Evolutionary conservation across 1,140 invertebrate species (phyloP).

Genomic region (Xylocopa sonorina): DNA sequence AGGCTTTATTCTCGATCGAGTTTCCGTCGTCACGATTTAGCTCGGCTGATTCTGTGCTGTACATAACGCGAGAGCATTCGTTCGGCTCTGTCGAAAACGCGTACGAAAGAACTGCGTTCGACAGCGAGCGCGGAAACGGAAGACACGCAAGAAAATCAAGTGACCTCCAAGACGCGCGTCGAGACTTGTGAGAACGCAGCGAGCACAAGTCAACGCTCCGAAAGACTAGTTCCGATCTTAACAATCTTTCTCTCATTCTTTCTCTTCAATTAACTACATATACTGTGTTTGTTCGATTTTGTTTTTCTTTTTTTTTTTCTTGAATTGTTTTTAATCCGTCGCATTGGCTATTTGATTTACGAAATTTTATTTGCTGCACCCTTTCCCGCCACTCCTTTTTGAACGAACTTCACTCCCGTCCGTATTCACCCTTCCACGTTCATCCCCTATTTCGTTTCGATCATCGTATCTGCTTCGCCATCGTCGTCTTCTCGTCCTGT

Average conservation of each 20-base stretch:
- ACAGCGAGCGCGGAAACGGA: neutral
- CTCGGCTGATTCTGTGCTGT: neutral
- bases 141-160: slow-evolving; percentile 71
- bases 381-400: slow-evolving; percentile 60
- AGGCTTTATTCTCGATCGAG: slow-evolving; percentile 28
- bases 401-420: slow-evolving; percentile 47
- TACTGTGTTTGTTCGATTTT: slow-evolving; percentile 63
- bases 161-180: slow-evolving; percentile 59
- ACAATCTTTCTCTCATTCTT: neutral
- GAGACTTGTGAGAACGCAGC: slow-evolving; percentile 40
- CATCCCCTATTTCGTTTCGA: slow-evolving; percentile 30
- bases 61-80: neutral
- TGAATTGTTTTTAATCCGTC: slow-evolving; percentile 66
- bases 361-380: slow-evolving; percentile 85
- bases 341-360: slow-evolving; percentile 84
- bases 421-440: slow-evolving; percentile 14
- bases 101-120: neutral
- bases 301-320: slow-evolving; percentile 68
- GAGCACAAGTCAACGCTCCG: neutral
- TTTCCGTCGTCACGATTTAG: slow-evolving; percentile 28
- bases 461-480: slow-evolving; percentile 23
- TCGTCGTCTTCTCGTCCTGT: slow-evolving; percentile 59
- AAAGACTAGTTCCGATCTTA: neutral
- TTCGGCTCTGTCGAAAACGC: neutral
- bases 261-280: slow-evolving; percentile 3